phyloP scores from a whole-genome alignment of 2,113 vertebrate species.

The Epinephelus moara region DNA sequence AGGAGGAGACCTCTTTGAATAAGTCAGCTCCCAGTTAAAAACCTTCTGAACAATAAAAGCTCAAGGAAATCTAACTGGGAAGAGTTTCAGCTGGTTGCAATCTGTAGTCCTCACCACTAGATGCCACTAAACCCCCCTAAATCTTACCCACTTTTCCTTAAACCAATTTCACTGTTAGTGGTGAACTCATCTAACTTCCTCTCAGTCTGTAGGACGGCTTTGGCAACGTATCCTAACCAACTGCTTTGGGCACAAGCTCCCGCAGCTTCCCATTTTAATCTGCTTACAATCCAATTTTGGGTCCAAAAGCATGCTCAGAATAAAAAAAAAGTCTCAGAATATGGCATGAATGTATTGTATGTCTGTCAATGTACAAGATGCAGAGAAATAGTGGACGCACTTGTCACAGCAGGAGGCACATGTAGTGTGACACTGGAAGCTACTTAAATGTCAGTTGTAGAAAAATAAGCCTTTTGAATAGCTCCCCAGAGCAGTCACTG shows the following conservation, averaged over 20 bases:
- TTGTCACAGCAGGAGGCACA: conserved; percentile 9
- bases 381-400: conserved; percentile 6
- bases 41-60: no score
- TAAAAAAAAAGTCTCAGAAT: not conserved
- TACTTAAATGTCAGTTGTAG: conserved; percentile 42
- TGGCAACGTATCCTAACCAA: conserved; percentile 31
- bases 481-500: conserved; percentile 41
- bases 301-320: conserved; percentile 16
- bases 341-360: conserved; percentile 2
- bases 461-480: conserved; percentile 36
- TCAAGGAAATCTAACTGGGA: no score
- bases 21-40: no score
- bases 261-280: conserved; percentile 35
- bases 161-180: conserved; percentile 13
- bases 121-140: no score
- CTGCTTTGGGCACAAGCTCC: conserved; percentile 6
- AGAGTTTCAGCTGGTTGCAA: no score
- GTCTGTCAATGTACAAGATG: conserved; percentile 10
- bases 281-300: conserved; percentile 34
- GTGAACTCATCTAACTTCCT: conserved; percentile 27
- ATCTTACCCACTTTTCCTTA: no score
- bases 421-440: conserved; percentile 30
- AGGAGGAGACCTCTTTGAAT: no score
- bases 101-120: no score
- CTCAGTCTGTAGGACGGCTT: conserved; percentile 27